These are phyloP conservation scores for Equus przewalskii DNA, from an alignment of 2,113 vertebrate species.

Conservation along the genomic window DNA sequence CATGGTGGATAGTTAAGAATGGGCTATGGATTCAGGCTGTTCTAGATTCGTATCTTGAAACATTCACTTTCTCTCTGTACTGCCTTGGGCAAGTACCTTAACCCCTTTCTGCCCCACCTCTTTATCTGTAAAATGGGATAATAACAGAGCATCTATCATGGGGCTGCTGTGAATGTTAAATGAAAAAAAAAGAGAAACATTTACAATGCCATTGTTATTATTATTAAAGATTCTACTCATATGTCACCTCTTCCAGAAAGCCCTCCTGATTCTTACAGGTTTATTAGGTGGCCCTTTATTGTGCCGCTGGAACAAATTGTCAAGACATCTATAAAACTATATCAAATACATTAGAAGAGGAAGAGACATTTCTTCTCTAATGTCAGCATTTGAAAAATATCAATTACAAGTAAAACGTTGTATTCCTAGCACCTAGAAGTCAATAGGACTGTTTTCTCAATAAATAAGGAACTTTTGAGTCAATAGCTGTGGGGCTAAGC, in stretches of 20 bases:
- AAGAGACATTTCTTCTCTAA: background rate
- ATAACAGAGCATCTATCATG: background rate
- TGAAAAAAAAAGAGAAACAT: background rate
- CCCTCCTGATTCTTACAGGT: background rate
- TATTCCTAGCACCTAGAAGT: conserved; percentile 21
- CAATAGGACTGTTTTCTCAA: conserved; percentile 56
- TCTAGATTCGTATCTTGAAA: background rate
- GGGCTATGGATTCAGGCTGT: background rate
- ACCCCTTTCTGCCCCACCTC: background rate
- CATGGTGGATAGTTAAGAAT: background rate
- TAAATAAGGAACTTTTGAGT: conserved; percentile 44
- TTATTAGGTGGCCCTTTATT: background rate
- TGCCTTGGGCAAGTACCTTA: background rate
- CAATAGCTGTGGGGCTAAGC: conserved; percentile 8
- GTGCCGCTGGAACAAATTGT: background rate
- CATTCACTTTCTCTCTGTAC: background rate
- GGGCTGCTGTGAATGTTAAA: background rate
- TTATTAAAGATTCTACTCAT: background rate
- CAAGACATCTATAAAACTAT: background rate
- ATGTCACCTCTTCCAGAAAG: background rate
- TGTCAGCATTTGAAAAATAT: background rate
- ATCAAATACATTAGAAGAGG: background rate
- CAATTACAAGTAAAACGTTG: background rate
- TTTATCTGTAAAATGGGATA: conserved; percentile 6
- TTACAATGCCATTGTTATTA: background rate